Base-by-base conservation (phyloP, 2,888 invertebrate species). In the Operophtera brumata region DNA sequence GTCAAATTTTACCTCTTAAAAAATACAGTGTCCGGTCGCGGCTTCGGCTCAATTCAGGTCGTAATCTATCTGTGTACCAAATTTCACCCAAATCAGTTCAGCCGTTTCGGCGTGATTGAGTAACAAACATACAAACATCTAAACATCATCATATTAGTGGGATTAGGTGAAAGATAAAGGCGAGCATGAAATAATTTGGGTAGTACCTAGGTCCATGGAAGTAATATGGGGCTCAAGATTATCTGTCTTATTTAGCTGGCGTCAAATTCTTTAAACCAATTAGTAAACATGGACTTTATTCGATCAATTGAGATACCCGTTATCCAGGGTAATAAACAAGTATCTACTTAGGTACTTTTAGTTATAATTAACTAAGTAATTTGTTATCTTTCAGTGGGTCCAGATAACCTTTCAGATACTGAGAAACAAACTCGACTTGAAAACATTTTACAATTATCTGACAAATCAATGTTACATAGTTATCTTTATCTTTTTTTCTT, bases 341-440 rank as follows among this genome's bases (percentile, higher is more conserved):
- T n/a, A 39, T 7, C 5, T 11, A n/a, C 3, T n/a, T 10, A 9
- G 20, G 20, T 20, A 20, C 20, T 20, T 20, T 20, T 7, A 39
- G n/a, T 10, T 39, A 20, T 39, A 39, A 25, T 39, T 14, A 25
- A 20, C 9, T 20, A 20, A 34, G 34, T 34, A n/a, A 34, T 34
- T 30, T 42, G 13, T 41, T 41, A 28, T 41, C 37, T 41, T 5
- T 28, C 39, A 39, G 20, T 39, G 20, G 25, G 25, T 30, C 13
- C 4, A 12, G 42, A 42, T 42, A 42, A 42, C 42, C 42, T 42
- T 42, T 13, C 41, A 42, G 42, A 9, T 42, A 10, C 6, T 13
- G n/a, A 28, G 42, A 30, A 12, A 41, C 28, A 2, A 26, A 11
- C 26, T 41, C 26, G 11, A 11, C 40, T 42, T 42, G 13, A 25